Evolutionary conservation across 2,797 vertebrate species (phyloP), one percentile per base, ranked within the genome.

Genomic region (Hephaestus fuliginosus): DNA sequence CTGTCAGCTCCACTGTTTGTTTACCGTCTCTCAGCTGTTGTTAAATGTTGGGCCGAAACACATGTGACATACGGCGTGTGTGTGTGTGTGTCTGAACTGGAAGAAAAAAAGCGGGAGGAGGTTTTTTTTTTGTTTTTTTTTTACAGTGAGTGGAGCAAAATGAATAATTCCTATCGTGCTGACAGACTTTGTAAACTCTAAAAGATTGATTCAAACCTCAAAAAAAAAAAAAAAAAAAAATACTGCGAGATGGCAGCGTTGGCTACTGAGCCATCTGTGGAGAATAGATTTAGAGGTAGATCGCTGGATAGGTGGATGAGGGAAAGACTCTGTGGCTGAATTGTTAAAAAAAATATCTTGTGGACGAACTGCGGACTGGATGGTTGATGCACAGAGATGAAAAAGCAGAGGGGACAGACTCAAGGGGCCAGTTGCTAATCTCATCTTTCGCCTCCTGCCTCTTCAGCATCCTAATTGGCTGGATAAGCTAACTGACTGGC

Each of bases 401-500:
- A 75, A 78, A 71, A 36, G 14, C 7, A 11, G 22, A 60, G 8
- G 20, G 30, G 60, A 20, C 25, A 69, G 53, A 64, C 28, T 30
- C 11, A 39, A 28, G 7, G 25, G 14, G 30, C 20, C 66, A 18
- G 48, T 57, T 52, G 3, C 9, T 71, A 65, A 65, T 62, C 14
- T 67, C 3, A 64, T 25, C 18, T 60, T 75, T 70, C 18, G 63
- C 70, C 69, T 43, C 20, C 33, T 22, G 4, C n/a, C 11, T 79
- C 36, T 56, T 67, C 46, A 75, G 13, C 51, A 14, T 76, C 41
- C 2, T 72, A 74, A 88, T 73, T 84, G 58, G 43, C 46, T 85
- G 43, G 53, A 81, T 70, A 82, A 75, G 36, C 51, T 80, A 86
- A 71, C 33, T 74, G 67, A 69, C 58, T 61, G 33, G 55, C 44